Evolutionary conservation across 1,140 invertebrate species (phyloP), one percentile per base, ranked within the genome.

Genomic region (Solen grandis): DNA sequence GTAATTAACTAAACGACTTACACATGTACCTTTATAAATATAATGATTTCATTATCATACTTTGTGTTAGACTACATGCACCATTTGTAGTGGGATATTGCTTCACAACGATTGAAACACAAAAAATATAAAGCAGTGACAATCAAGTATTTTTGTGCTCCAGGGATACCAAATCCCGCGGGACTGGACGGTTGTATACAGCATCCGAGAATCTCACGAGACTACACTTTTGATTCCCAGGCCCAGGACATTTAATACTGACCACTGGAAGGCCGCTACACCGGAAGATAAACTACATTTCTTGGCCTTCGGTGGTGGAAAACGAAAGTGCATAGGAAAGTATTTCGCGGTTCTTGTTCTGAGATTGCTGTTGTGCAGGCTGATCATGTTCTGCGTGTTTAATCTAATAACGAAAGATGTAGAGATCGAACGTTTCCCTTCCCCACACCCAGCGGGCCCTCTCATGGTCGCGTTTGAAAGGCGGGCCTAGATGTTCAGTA

Each of bases 261-360:
- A 85, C 36, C 70, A 88, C 13, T 90, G 89, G 89, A 31, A 16
- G 41, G 19, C 8, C 8, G 41, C 41, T 8, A 46, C 41, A 46
- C 8, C 41, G 41, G 19, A 46, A 46, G 41, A n/a, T n/a, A n/a
- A n/a, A 1, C 87, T 78, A 54, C 54, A 85, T 54, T 89, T 85
- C 73, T 69, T 89, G 14, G 88, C 89, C 5, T 90, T 87, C 69
- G 87, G 89, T 29, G 54, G 29, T 4, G 86, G 86, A 1, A 73
- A 62, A 5, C 73, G 88, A 4, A 27, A 36, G 3, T 90, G 89
- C 63, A 57, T 88, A n/a, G 89, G 89, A 4, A 66, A 83, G 33
- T 60, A 77, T 5, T 86, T 83, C 59, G 88, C 88, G 1, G 62
- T 69, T 13, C 29, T 87, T 25, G 60, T 84, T 14, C 35, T 88